phyloP scores from a whole-genome alignment of 2,113 vertebrate species.

The Gracilinanus agilis region DNA sequence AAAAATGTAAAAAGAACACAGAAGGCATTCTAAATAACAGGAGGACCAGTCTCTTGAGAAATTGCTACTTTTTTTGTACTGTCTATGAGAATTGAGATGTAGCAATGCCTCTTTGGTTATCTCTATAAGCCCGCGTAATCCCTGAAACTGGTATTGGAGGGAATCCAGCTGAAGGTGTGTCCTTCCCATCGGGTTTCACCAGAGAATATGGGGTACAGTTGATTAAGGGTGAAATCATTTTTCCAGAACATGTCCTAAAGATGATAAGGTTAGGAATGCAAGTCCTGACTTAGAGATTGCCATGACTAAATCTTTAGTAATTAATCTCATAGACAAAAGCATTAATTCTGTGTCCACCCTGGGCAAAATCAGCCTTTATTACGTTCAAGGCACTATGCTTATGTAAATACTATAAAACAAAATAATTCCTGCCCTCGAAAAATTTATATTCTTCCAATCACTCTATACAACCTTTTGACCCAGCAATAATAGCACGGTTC shows the following conservation, averaged over 20 bases:
- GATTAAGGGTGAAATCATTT: conserved; percentile 6
- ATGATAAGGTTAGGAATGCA: neutral
- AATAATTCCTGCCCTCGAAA: neutral
- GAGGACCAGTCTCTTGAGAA: neutral
- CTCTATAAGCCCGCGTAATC: neutral
- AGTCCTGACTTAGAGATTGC: neutral
- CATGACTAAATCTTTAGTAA: neutral
- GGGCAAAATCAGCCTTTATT: neutral
- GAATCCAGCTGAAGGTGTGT: neutral
- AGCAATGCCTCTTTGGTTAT: neutral
- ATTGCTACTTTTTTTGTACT: neutral
- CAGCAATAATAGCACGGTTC: no score
- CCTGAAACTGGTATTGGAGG: neutral
- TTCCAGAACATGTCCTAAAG: neutral
- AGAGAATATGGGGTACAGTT: neutral
- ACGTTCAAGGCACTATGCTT: neutral
- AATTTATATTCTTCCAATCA: neutral
- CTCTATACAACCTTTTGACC: no score
- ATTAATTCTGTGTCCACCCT: neutral
- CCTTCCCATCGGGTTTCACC: neutral
- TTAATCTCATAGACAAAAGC: neutral
- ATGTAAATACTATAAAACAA: neutral
- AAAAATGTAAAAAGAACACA: neutral
- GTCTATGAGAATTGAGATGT: neutral
- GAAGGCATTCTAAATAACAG: neutral